Evolutionary conservation across 1,140 invertebrate genomes (phyloP), one percentile per base, ranked within the genome.

Genomic region (Spodoptera litura): DNA sequence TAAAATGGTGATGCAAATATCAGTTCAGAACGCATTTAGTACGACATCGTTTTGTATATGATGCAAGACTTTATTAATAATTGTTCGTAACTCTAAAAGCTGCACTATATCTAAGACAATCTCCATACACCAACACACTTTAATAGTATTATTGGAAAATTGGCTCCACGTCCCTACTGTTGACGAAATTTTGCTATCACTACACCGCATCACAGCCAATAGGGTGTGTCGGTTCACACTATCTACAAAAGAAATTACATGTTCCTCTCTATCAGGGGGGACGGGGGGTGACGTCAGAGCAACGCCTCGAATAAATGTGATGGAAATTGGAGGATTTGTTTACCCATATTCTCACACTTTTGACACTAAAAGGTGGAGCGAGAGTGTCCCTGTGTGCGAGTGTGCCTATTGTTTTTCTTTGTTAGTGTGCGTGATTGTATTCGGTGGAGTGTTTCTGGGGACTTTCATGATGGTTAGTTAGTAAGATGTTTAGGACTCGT

Each of bases 311-410:
- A 93, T 93, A 94, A 93, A 94, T 93, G 91, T 89, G 90, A 94
- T 94, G 92, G 92, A 93, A 93, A 94, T 94, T 92, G 91, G 91
- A 92, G 91, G 92, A 94, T 94, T 93, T 94, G 92, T 94, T 94
- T 94, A 93, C 91, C 88, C 90, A 93, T 94, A 93, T 94, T 94
- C 91, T 92, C 86, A 91, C 87, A 92, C 89, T 93, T 91, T 94
- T 92, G 91, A 93, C 91, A 91, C 88, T 94, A 93, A 94, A 94
- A 93, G 91, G 91, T 91, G 81, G 83, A 82, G 84, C 70, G 78
- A 20, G 61, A 6, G 38, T 59, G 44, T 58, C 35, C 15, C 35
- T 78, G 56, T 80, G 72, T 83, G 61, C 64, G 55, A 74, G 44
- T 68, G 52, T 74, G 6, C 5, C 66, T 25, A 79, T 79, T 75